A percentile compares a stretch with the other conserved stretches of the same genome.
These are phyloP conservation scores for Toxotes jaculatrix DNA, from an alignment of 2,113 vertebrate species.

Conservation along the genomic window DNA sequence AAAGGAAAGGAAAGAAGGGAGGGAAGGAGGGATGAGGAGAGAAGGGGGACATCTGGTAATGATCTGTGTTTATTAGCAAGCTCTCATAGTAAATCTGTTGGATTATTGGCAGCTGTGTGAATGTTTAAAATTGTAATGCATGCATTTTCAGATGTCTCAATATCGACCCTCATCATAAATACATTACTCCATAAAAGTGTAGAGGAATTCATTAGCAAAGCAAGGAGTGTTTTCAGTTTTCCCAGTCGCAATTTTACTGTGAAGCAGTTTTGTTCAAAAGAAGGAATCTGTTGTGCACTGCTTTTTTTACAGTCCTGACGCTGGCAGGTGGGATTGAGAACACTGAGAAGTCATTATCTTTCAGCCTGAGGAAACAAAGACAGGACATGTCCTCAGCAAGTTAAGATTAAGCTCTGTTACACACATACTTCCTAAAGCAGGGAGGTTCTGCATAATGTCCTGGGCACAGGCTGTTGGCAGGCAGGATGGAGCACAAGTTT, in stretches of 20 bases:
- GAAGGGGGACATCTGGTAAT: constrained; percentile 79
- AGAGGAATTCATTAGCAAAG: constrained; percentile 1
- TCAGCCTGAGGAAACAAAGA: neutral
- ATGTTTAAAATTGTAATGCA: constrained; percentile 25
- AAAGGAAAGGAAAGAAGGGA: constrained; percentile 6
- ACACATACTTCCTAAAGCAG: neutral
- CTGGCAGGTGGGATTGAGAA: constrained; percentile 16
- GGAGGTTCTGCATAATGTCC: constrained; percentile 38
- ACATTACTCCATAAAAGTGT: constrained; percentile 25
- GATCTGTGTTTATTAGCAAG: constrained; percentile 80
- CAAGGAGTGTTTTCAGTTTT: constrained; percentile 17
- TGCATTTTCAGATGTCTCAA: constrained; percentile 54
- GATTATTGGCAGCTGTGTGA: constrained; percentile 65
- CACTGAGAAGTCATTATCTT: constrained; percentile 7
- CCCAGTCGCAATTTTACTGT: neutral
- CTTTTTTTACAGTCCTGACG: constrained; percentile 1
- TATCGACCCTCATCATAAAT: constrained; percentile 16
- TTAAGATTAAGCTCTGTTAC: neutral
- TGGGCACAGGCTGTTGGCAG: constrained; percentile 5
- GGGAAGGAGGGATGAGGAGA: neutral
- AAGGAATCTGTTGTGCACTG: neutral
- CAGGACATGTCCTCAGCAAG: neutral
- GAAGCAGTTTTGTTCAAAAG: neutral
- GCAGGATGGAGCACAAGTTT: constrained; percentile 31
- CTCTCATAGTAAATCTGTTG: constrained; percentile 77